phyloP scores from a whole-genome alignment of 2,888 invertebrate species.

The Erpobdella octoculata region DNA sequence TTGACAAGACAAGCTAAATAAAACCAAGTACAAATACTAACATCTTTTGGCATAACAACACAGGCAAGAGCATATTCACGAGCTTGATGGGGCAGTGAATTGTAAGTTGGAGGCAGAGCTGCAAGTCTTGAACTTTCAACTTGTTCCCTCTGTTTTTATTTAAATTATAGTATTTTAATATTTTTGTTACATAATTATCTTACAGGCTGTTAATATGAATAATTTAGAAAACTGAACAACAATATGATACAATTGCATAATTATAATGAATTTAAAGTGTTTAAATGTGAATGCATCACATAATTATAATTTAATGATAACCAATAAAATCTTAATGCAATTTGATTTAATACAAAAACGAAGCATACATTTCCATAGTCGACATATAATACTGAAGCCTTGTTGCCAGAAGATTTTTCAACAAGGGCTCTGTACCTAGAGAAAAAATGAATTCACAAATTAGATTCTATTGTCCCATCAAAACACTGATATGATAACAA shows the following conservation, averaged over 20 bases:
- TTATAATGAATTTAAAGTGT: too few relatives aligned
- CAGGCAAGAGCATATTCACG: constrained; percentile 79
- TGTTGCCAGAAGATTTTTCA: constrained; percentile 67
- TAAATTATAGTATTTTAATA: not conserved
- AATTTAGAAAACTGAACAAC: not conserved
- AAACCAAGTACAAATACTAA: too few relatives aligned
- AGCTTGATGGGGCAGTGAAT: constrained; percentile 63
- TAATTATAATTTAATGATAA: too few relatives aligned
- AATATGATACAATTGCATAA: not conserved
- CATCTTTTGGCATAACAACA: constrained; percentile 74
- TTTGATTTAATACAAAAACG: not conserved
- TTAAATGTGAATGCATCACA: too few relatives aligned
- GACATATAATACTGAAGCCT: constrained; percentile 75
- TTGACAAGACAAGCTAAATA: too few relatives aligned
- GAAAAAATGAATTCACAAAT: constrained; percentile 20
- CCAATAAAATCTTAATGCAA: too few relatives aligned
- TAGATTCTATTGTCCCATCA: not conserved
- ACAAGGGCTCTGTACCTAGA: constrained; percentile 75
- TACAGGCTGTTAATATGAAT: not conserved
- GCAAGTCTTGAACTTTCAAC: constrained; percentile 68
- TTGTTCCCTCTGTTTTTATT: constrained; percentile 62
- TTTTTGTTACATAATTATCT: not conserved
- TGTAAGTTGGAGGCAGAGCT: constrained; percentile 70
- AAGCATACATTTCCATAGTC: constrained; percentile 79
- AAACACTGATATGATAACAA: not conserved